Evolutionary conservation across 2,113 vertebrate genomes (phyloP), one percentile per base, ranked within the genome.

Genomic region (Recurvirostra avosetta): DNA sequence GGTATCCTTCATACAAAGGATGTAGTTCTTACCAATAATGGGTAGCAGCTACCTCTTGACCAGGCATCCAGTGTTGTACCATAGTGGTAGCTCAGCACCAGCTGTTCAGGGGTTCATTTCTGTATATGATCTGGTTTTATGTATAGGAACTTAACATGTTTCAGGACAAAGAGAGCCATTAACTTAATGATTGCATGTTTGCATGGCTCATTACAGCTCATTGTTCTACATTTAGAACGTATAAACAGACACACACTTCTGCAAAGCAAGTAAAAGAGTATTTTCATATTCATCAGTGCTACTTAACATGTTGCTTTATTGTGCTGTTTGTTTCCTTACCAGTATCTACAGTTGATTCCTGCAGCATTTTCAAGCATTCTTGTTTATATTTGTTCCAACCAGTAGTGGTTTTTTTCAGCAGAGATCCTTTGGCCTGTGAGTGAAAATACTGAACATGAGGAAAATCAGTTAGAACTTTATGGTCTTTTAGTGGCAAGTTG

Each of bases 351-450:
- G 86, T 62, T 20, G 95, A 38, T 32, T 89, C 96, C 83, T 88
- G 91, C 79, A 99, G 97, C 52, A 96, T 98, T 95, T 80, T 98
- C 87, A 98, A 98, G 93, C 99, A 99, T 75, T 98, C 98, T 80
- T 99, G 97, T 93, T 96, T 98, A 91, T 99, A 99, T 68, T 98
- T 97, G 22, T 97, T 96, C 97, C 99, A 99, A 79, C 98, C 98
- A 40, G 94, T 71, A 17, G 99, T 98, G 71, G 98, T 97, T 95
- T 98, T 98, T 83, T 99, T 97, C 59, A 99, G 98, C 59, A 98
- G 45, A 29, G 99, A 99, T 50, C 98, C 98, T 83, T 96, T 97
- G 77, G 97, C 98, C 99, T 99, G 96, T 50, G 75, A 86, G 50
- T 86, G 65, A 86, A 97, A 95, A 91, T 70, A 82, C 36, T 86